Conservation (phyloP, 2,888 invertebrate species). For the Kryphioiulus occultus region DNA sequence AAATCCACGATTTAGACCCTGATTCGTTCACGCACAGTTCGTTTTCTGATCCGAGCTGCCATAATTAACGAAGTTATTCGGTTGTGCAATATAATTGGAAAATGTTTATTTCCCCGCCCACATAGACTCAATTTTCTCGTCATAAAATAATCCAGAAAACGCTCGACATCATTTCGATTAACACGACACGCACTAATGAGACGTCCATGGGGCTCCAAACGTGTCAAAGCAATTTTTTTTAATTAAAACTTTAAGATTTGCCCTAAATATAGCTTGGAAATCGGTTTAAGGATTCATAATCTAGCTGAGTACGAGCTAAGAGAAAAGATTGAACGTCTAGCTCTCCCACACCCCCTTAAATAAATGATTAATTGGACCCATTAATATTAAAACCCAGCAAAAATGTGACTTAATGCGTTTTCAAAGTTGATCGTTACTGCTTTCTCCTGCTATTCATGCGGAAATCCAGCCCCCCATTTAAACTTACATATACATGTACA, state of each 20-base stretch:
- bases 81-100: background rate
- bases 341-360: background rate
- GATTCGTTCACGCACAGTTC: background rate
- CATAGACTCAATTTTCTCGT: background rate
- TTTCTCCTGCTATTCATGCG: background rate
- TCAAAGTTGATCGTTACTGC: background rate
- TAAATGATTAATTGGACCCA: constrained; percentile 28
- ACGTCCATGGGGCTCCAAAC: background rate
- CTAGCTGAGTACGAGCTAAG: background rate
- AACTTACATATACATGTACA: background rate
- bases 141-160: background rate
- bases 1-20: background rate
- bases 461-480: no score
- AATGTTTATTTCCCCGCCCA: background rate
- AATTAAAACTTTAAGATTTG: background rate
- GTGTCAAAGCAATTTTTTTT: background rate
- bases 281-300: background rate
- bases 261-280: background rate
- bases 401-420: constrained; percentile 11
- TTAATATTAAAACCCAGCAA: background rate
- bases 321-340: background rate
- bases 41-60: background rate
- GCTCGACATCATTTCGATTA: constrained; percentile 13
- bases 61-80: background rate
- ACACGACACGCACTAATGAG: background rate